These are phyloP conservation scores for Hapalemur alaotrensis DNA, from an alignment of 2,797 vertebrate species.

Conservation along the genomic window DNA sequence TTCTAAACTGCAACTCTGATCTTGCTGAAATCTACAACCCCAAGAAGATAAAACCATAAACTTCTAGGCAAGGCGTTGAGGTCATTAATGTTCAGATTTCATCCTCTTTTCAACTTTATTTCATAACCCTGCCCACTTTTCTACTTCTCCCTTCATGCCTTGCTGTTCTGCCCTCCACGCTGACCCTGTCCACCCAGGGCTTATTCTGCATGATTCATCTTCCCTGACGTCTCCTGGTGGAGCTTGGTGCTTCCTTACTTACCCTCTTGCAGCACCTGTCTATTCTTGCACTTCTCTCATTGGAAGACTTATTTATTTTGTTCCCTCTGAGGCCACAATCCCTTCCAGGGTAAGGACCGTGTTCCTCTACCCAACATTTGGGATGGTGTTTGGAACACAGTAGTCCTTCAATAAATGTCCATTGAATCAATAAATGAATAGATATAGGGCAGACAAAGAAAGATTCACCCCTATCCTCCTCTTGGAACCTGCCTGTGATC, in stretches of 20 bases:
- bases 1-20: neutral
- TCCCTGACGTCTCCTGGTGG: neutral
- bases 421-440: neutral
- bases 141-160: neutral
- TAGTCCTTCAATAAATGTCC: neutral
- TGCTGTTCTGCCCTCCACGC: neutral
- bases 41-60: neutral
- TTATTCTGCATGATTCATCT: neutral
- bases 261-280: fast-evolving
- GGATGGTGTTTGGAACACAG: neutral
- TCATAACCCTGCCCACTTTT: neutral
- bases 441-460: neutral
- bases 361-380: neutral
- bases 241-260: neutral
- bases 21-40: neutral
- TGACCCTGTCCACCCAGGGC: neutral
- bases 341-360: neutral
- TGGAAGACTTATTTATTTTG: neutral
- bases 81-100: neutral
- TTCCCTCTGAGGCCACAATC: neutral
- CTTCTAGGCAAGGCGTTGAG: neutral
- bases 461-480: neutral
- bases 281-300: neutral
- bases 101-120: neutral
- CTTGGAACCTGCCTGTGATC: neutral